Evolutionary conservation across 2,888 invertebrate species (phyloP), one percentile per base, ranked within the genome.

Genomic region (Pseudanteris insignis): DNA sequence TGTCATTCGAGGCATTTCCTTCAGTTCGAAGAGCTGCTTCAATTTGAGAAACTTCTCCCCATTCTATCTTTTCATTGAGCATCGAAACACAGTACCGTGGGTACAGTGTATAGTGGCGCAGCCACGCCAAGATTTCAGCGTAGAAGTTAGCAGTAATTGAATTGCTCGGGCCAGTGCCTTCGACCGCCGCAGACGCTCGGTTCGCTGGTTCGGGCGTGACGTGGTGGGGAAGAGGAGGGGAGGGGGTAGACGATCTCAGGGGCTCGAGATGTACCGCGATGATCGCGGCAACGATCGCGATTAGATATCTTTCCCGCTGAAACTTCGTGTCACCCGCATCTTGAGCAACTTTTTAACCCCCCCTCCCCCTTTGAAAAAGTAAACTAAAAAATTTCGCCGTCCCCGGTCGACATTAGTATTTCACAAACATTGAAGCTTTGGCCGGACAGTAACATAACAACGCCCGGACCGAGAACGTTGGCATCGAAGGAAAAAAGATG

Each of bases 71-170:
- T 64, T 60, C 64, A 64, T 66, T 63, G 60, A 61, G 61, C 54
- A 59, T 63, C 55, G 64, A 67, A 60, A 65, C 66, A 66, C 61
- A 67, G 64, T 67, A 62, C 64, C 55, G 46, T 44, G 51, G 62
- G 63, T 43, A 60, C 63, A 60, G 61, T 54, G 60, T 65, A 63
- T 57, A 65, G 60, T 53, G 51, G 51, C 46, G 38, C 18, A 55
- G 46, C 51, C 43, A 59, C 43, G 43, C 25, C 51, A 61, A 69
- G 73, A 75, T 75, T 75, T 73, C 74, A 67, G 70, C 73, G 70
- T 72, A 76, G 78, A 78, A 78, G 77, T 77, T 74, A 74, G 76
- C 74, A 71, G 77, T 77, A 78, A 78, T 78, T 78, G 77, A 78
- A 77, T 77, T 78, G 76, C 77, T 77, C 78, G 76, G 77, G 73